phyloP scores from a whole-genome alignment of 2,797 vertebrate species.

The Toxotes lorentzi region DNA sequence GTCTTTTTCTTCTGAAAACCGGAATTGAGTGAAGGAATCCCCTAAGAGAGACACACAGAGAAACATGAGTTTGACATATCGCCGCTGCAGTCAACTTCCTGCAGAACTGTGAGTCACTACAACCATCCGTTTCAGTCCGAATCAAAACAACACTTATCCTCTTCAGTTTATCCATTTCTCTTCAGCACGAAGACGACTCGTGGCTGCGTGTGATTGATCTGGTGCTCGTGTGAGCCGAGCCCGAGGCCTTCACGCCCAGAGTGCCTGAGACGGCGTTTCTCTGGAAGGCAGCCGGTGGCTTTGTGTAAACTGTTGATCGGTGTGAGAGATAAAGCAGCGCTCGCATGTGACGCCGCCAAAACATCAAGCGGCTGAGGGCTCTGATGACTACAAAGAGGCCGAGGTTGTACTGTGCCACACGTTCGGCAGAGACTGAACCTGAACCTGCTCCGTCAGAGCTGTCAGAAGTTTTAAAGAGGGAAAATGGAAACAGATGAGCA shows the following conservation, averaged over 20 bases:
- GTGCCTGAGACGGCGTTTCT: constrained; percentile 25
- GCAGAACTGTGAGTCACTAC: background rate
- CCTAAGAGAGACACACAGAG: constrained; percentile 81
- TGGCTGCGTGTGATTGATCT: background rate
- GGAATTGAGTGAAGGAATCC: constrained; percentile 95
- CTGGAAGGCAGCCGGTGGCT: constrained; percentile 16
- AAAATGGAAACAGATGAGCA: background rate
- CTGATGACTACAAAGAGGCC: constrained; percentile 21
- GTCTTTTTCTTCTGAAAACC: constrained; percentile 94
- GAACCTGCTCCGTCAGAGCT: too few relatives aligned
- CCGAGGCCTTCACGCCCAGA: background rate
- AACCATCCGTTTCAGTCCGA: background rate
- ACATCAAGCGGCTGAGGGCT: constrained; percentile 31
- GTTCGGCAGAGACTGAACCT: background rate
- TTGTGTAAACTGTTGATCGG: constrained; percentile 46
- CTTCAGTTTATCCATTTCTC: background rate
- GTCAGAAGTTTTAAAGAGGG: too few relatives aligned
- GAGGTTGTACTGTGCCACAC: constrained; percentile 7
- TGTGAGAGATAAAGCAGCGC: constrained; percentile 16
- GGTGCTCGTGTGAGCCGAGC: background rate
- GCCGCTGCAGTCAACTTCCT: background rate
- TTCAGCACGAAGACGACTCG: background rate
- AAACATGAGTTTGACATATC: constrained; percentile 1
- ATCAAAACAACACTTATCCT: constrained; percentile 12
- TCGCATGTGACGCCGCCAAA: constrained; percentile 12